Percentiles rank a stretch among this genome's conserved stretches.
phyloP scores from a whole-genome alignment of 2,888 invertebrate species.

The Acrocyrtus sp. region DNA sequence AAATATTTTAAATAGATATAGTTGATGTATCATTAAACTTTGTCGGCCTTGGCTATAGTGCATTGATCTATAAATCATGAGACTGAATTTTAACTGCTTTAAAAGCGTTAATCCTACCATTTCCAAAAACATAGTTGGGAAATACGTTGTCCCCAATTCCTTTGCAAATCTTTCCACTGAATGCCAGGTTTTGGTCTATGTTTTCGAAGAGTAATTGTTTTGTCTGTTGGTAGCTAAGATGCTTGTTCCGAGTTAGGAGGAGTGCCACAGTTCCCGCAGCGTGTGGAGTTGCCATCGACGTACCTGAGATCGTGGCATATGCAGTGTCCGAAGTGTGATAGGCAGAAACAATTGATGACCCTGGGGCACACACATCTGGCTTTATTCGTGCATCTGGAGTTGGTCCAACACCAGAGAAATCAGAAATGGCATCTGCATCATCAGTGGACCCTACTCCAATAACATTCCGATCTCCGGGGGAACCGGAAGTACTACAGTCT shows the following conservation, averaged over 20 bases:
- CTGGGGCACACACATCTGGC: slow-evolving; percentile 38
- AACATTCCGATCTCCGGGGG: slow-evolving; percentile 17
- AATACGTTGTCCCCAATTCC: slow-evolving; percentile 7
- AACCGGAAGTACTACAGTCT: too few relatives aligned
- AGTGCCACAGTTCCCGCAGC: slow-evolving; percentile 35
- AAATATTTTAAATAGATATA: not conserved
- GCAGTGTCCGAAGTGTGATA: slow-evolving; percentile 9
- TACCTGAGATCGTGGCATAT: slow-evolving; percentile 26
- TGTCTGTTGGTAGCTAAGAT: not conserved
- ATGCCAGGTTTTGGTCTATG: slow-evolving; percentile 10
- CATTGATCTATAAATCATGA: too few relatives aligned
- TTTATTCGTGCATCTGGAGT: slow-evolving; percentile 3
- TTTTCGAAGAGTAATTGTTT: slow-evolving; percentile 8
- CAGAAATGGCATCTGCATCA: not conserved
- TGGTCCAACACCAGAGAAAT: slow-evolving; percentile 11
- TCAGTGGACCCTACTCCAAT: slow-evolving; percentile 13
- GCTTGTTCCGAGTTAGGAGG: not conserved
- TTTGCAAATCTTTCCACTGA: slow-evolving; percentile 6
- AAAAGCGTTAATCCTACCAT: slow-evolving; percentile 12
- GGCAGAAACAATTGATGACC: not conserved
- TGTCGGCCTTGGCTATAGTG: too few relatives aligned
- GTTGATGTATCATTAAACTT: too few relatives aligned
- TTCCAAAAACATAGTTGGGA: slow-evolving; percentile 37
- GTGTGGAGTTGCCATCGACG: slow-evolving; percentile 24
- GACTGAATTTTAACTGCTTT: slow-evolving; percentile 7